A percentile compares a stretch with the other conserved stretches of the same genome.
Evolutionary conservation across 2,797 vertebrate species (phyloP).

Genomic region (Leucoraja ocellata): DNA sequence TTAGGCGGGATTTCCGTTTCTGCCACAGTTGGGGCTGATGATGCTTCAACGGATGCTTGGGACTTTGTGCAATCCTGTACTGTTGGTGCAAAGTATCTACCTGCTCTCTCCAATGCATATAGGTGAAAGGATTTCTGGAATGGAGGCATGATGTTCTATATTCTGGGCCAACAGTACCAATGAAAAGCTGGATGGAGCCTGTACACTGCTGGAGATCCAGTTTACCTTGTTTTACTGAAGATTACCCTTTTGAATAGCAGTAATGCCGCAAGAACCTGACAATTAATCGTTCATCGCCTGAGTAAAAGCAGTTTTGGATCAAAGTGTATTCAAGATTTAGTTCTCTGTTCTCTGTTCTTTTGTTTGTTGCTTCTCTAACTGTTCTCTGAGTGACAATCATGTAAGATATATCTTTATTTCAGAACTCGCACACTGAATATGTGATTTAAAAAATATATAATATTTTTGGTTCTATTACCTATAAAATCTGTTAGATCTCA

Average conservation of each 20-base stretch:
- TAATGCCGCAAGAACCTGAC: not conserved
- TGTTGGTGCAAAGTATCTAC: too few relatives aligned
- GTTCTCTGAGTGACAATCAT: not conserved
- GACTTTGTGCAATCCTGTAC: too few relatives aligned
- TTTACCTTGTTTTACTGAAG: not conserved
- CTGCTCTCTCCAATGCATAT: too few relatives aligned
- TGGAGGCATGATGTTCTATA: not conserved
- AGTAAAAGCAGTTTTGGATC: not conserved
- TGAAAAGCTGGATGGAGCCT: not conserved
- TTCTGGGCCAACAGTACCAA: not conserved
- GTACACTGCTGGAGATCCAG: not conserved
- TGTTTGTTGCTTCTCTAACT: not conserved
- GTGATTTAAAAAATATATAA: too few relatives aligned
- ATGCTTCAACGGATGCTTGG: too few relatives aligned
- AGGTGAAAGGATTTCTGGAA: not conserved
- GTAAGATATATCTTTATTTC: not conserved
- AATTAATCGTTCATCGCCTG: not conserved
- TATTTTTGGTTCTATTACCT: not conserved
- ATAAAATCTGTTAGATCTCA: not conserved
- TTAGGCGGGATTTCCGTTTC: too few relatives aligned
- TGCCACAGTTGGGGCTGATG: too few relatives aligned
- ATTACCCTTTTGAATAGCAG: not conserved
- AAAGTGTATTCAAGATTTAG: not conserved
- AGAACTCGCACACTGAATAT: not conserved
- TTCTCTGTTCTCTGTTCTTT: not conserved